Evolutionary conservation across 2,797 vertebrate species (phyloP).

Genomic region (Spheniscus humboldti): DNA sequence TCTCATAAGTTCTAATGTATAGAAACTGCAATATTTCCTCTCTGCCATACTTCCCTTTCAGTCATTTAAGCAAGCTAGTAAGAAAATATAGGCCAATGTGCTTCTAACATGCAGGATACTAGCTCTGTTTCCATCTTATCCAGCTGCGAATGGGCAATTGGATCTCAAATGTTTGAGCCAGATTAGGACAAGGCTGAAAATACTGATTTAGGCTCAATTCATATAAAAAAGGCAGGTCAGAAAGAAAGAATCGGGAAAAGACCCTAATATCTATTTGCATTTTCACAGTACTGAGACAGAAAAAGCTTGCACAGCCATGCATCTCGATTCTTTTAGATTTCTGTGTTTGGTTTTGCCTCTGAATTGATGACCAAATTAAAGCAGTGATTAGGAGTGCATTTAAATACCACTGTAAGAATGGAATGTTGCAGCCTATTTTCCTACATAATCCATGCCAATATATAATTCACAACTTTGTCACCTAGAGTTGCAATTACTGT

Average conservation of each 20-base stretch:
- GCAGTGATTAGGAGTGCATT: neutral
- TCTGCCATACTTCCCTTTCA: neutral
- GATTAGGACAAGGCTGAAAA: neutral
- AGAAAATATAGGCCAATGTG: neutral
- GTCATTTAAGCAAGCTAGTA: neutral
- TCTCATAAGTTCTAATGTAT: neutral
- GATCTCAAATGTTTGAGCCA: neutral
- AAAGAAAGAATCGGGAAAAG: neutral
- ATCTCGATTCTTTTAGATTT: neutral
- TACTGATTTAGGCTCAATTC: neutral
- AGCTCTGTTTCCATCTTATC: neutral
- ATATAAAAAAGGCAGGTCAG: neutral
- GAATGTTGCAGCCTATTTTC: neutral
- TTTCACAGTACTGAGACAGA: neutral
- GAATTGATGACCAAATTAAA: neutral
- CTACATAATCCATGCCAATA: neutral
- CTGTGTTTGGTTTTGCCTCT: neutral
- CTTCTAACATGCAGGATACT: neutral
- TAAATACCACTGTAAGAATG: neutral
- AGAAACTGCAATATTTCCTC: neutral
- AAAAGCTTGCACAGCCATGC: neutral
- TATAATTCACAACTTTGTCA: neutral
- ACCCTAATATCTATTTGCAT: too few relatives aligned
- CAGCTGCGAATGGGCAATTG: neutral
- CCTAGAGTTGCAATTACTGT: neutral